Evolutionary conservation across 2,797 vertebrate genomes (phyloP).

Genomic region (Urosaurus nigricauda): DNA sequence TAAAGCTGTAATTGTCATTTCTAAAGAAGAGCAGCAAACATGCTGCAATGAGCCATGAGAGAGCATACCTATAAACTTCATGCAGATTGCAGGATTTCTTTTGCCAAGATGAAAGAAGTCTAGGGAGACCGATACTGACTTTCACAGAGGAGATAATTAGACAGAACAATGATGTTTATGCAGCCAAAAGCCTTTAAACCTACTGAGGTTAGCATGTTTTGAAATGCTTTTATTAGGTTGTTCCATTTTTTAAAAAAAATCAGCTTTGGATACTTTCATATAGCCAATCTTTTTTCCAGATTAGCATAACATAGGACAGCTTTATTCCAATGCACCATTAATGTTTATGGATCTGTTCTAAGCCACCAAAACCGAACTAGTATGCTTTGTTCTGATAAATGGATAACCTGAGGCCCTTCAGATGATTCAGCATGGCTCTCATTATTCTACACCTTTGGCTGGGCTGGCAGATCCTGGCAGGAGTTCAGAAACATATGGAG

Average conservation of each 20-base stretch:
- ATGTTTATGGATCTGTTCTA: not conserved
- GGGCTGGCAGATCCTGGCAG: not conserved
- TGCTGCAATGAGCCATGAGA: not conserved
- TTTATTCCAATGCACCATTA: not conserved
- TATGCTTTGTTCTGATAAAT: not conserved
- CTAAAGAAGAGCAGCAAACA: constrained; percentile 9
- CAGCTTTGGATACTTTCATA: not conserved
- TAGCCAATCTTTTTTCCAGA: not conserved
- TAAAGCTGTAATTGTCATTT: constrained; percentile 11
- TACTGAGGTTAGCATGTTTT: rapidly evolving
- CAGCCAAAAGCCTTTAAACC: not conserved
- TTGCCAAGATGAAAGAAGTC: constrained; percentile 25
- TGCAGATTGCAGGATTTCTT: constrained; percentile 18
- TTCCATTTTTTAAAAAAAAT: not conserved
- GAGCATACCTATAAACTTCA: not conserved
- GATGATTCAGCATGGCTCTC: not conserved
- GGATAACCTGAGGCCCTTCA: not conserved
- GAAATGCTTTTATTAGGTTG: not conserved
- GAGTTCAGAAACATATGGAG: not conserved
- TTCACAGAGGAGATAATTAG: constrained; percentile 36
- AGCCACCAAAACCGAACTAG: not conserved
- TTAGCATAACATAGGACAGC: not conserved
- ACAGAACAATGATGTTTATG: constrained; percentile 9
- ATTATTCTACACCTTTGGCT: not conserved
- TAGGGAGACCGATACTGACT: constrained; percentile 20